phyloP scores from a whole-genome alignment of 2,888 invertebrate genomes.

The Brachypterus glaber region DNA sequence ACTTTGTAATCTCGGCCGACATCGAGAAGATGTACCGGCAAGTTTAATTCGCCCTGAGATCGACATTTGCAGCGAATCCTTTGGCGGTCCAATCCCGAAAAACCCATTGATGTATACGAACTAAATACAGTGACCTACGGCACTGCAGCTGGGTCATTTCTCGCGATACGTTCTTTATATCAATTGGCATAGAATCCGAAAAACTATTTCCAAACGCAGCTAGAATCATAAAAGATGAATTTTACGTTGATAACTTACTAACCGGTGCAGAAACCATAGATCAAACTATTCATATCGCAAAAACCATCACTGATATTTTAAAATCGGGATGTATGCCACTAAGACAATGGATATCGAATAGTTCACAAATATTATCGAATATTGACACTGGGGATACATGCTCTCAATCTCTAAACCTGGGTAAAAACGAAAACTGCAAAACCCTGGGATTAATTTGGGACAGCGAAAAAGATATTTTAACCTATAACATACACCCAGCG shows the following conservation, averaged over 20 bases:
- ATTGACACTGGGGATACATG: neutral
- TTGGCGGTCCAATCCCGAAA: constrained; percentile 7
- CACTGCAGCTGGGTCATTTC: constrained; percentile 13
- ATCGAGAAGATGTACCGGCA: constrained; percentile 16
- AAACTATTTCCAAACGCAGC: constrained; percentile 1
- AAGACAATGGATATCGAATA: constrained; percentile 5
- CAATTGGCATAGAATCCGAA: constrained; percentile 8
- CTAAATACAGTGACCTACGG: constrained; percentile 15
- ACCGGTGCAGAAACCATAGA: constrained; percentile 3
- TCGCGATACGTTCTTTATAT: constrained; percentile 13
- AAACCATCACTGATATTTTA: neutral
- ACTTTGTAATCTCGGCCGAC: constrained; percentile 15
- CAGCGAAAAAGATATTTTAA: constrained; percentile 3
- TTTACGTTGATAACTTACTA: constrained; percentile 12
- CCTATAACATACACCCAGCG: no score
- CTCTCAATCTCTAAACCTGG: neutral
- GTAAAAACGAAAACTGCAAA: neutral
- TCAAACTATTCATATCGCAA: neutral
- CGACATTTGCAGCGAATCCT: constrained; percentile 9
- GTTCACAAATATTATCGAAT: constrained; percentile 3
- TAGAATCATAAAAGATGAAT: constrained; percentile 7
- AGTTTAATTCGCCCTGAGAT: constrained; percentile 5
- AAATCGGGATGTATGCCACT: neutral
- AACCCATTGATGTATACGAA: constrained; percentile 10
- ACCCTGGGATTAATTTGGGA: constrained; percentile 9